These are phyloP conservation scores for Chelonus insularis DNA, from an alignment of 1,140 invertebrate genomes.

Conservation along the genomic window DNA sequence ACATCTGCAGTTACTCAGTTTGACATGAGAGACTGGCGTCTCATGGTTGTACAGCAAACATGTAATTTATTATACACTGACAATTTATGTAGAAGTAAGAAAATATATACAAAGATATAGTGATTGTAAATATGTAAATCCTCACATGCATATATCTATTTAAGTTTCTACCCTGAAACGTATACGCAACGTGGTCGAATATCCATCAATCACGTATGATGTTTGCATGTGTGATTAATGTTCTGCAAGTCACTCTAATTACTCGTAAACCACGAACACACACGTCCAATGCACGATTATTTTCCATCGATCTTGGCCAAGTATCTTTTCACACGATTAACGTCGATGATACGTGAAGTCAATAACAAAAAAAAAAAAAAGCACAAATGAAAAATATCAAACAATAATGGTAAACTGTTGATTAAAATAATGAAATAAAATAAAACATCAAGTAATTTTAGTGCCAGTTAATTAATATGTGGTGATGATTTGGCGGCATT, in stretches of 20 bases:
- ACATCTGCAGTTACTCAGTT: neutral
- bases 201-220: constrained; percentile 9
- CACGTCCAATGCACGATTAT: constrained; percentile 1
- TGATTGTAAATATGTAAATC: neutral
- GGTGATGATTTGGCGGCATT: neutral
- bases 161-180: neutral
- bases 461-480: neutral
- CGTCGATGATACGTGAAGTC: neutral
- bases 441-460: neutral
- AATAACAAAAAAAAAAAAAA: neutral
- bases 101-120: neutral
- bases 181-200: neutral
- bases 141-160: neutral
- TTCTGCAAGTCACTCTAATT: constrained; percentile 14
- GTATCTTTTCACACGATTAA: neutral
- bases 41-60: constrained; percentile 1
- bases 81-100: neutral
- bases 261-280: neutral
- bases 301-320: neutral
- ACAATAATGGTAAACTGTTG: neutral
- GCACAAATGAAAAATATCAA: neutral
- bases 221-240: constrained; percentile 12
- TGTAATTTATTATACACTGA: neutral
- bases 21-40: neutral
- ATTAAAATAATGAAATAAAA: neutral